Conservation (phyloP, 2,888 invertebrate species). For the Mystacides longicornis region DNA sequence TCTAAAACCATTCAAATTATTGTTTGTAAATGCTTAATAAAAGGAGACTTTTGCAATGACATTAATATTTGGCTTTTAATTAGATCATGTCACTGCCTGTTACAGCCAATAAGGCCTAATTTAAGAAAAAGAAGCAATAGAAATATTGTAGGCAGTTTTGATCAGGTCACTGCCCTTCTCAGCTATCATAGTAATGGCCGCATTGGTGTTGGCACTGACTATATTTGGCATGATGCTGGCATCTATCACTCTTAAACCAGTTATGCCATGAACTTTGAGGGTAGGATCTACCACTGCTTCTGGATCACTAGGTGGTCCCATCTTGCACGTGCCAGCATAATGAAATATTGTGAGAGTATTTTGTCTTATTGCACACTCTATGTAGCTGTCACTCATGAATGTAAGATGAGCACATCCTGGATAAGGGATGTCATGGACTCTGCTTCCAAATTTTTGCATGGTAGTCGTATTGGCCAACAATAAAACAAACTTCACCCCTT, state of each 20-base stretch:
- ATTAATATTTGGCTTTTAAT: too few relatives aligned
- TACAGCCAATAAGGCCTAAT: too few relatives aligned
- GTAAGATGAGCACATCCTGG: conserved; percentile 29
- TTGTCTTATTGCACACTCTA: conserved; percentile 58
- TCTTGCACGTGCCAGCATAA: conserved; percentile 61
- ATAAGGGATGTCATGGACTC: conserved; percentile 29
- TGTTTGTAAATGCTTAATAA: too few relatives aligned
- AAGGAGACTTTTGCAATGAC: too few relatives aligned
- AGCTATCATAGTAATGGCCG: conserved; percentile 77
- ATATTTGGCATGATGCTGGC: conserved; percentile 73
- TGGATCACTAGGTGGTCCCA: conserved; percentile 55
- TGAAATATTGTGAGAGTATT: conserved; percentile 61
- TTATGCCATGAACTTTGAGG: conserved; percentile 55
- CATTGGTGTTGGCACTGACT: conserved; percentile 75
- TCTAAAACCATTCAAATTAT: too few relatives aligned
- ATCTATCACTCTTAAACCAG: conserved; percentile 60
- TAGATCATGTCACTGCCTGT: too few relatives aligned
- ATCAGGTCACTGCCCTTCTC: conserved; percentile 76
- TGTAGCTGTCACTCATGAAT: conserved; percentile 47
- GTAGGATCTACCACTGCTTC: conserved; percentile 61
- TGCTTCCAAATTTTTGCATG: conserved; percentile 33
- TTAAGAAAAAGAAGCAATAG: too few relatives aligned
- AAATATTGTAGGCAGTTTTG: too few relatives aligned
- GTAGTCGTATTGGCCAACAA: conserved; percentile 36
- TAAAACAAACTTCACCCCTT: conserved; percentile 33